Base-by-base conservation (phyloP, 2,113 vertebrate species). In the Eurypyga helias region DNA sequence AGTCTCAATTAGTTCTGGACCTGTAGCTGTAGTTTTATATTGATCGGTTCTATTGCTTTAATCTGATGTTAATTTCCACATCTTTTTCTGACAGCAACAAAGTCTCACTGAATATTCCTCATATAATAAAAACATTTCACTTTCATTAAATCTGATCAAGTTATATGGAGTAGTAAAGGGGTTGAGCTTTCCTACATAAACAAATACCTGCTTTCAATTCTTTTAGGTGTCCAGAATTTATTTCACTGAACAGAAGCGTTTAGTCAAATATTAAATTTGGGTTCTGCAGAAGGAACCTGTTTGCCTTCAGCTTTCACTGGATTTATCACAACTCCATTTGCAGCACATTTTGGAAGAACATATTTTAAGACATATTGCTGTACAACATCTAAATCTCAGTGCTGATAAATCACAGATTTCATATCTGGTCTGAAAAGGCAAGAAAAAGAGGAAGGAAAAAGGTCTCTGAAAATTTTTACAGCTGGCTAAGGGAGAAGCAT, bases 321-420 rank as follows among this genome's bases (percentile, higher is more conserved):
- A 75, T 97, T 94, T 94, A 95, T 94, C 90, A 92, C 71, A 97
- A 71, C 76, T 96, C 55, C 82, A 65, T 92, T 96, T 89, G 61
- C 58, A 92, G 79, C 71, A 96, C 79, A 96, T 94, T 97, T 96
- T 97, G 82, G 64, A 90, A 75, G 91, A 95, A 94, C 88, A 79
- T 95, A 96, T 94, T 97, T 96, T 87, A 97, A 96, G 95, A 89
- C 94, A 96, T 97, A 95, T 89, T 97, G 76, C 82, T 88, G 54
- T 92, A 83, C 54, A 94, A 88, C 81, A 91, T 73, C 66, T 91
- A 86, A 94, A 94, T 92, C 87, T 97, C 69, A 79, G 83, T 84
- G 38, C 91, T 84, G 94, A 90, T 94, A 96, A 96, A 96, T 94
- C 83, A 92, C 69, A 95, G 66, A 92, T 76, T 71, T 93, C 36